Conservation (phyloP, 1,140 invertebrate species). For the Acromyrmex charruanus region DNA sequence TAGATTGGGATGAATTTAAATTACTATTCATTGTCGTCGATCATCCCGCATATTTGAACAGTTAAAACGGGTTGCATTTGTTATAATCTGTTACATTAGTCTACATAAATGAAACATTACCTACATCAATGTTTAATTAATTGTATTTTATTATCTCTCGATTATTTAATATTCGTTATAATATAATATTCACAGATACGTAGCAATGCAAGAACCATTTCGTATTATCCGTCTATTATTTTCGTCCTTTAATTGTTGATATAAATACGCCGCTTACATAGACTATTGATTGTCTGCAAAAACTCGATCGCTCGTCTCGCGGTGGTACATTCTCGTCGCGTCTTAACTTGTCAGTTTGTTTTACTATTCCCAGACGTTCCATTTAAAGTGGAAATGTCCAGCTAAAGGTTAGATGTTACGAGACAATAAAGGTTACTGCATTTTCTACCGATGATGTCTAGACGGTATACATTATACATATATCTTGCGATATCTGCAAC, state of each 20-base stretch:
- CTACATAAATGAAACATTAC: background rate
- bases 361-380: conserved; percentile 20
- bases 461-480: background rate
- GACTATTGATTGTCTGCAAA: background rate
- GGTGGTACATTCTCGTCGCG: background rate
- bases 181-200: background rate
- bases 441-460: conserved; percentile 22
- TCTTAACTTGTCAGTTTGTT: conserved; percentile 23
- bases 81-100: background rate
- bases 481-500: conserved; percentile 15
- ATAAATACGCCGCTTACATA: background rate
- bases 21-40: conserved; percentile 12
- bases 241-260: background rate
- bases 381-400: conserved; percentile 28
- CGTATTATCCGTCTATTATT: background rate
- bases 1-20: conserved; percentile 39
- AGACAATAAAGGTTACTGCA: conserved; percentile 43
- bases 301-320: conserved; percentile 1
- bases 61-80: background rate
- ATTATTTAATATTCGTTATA: background rate
- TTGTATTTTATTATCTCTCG: background rate
- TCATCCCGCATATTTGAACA: conserved; percentile 8
- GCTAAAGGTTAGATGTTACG: conserved; percentile 49
- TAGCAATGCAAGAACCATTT: background rate
- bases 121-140: conserved; percentile 4